These are phyloP conservation scores for Chloroceryle amazona DNA, from an alignment of 2,797 vertebrate genomes.

Conservation along the genomic window DNA sequence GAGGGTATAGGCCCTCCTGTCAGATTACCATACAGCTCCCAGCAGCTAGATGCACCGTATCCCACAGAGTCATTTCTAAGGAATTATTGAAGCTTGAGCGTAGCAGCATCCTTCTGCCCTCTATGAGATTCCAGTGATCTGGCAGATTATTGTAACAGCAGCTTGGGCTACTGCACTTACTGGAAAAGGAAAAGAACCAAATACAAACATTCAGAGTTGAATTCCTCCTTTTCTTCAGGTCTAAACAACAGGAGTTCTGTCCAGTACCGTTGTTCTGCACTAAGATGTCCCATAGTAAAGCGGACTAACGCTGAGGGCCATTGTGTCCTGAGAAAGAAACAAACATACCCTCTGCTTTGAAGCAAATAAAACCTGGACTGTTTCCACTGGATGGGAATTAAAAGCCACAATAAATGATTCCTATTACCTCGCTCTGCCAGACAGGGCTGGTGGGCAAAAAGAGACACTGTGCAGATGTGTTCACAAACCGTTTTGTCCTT, in stretches of 20 bases:
- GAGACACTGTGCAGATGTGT: accelerated
- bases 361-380: neutral
- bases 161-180: neutral
- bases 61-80: neutral
- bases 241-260: neutral
- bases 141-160: neutral
- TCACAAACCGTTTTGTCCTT: neutral
- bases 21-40: neutral
- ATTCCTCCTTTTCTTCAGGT: neutral
- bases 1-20: neutral
- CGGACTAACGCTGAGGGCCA: neutral
- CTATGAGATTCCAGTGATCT: neutral
- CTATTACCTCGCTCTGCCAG: neutral
- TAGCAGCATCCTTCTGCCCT: neutral
- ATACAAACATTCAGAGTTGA: neutral
- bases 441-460: neutral
- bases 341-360: neutral
- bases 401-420: neutral
- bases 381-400: neutral
- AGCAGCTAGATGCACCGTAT: accelerated
- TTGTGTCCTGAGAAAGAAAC: neutral
- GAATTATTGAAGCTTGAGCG: neutral
- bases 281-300: neutral
- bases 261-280: neutral
- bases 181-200: neutral